Evolutionary conservation across 2,797 vertebrate genomes (phyloP).

Genomic region (Holocentrus rufus): DNA sequence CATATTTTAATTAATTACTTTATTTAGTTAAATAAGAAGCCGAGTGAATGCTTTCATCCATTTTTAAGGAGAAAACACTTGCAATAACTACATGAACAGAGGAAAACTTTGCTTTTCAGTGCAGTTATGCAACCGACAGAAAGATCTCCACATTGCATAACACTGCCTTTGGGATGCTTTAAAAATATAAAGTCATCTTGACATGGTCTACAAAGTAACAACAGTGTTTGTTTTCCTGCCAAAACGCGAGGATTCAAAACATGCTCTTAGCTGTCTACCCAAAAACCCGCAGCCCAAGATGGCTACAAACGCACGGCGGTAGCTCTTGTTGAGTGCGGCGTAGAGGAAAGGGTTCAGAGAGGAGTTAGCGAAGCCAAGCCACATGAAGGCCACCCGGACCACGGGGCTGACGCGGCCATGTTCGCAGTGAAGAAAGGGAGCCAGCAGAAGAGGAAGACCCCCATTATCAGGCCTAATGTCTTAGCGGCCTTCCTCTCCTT

Average conservation of each 20-base stretch:
- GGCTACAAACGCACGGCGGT: slow-evolving; percentile 17
- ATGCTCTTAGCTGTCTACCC: slow-evolving; percentile 2
- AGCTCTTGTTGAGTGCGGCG: slow-evolving; percentile 28
- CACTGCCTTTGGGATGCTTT: neutral
- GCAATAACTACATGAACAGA: neutral
- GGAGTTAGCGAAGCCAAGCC: slow-evolving; percentile 42
- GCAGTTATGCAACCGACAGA: neutral
- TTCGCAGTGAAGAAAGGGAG: slow-evolving; percentile 44
- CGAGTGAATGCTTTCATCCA: neutral
- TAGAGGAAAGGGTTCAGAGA: slow-evolving; percentile 40
- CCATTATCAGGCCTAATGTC: slow-evolving; percentile 48
- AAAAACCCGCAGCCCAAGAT: slow-evolving; percentile 15
- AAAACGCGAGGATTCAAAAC: slow-evolving; percentile 15
- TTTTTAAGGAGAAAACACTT: neutral
- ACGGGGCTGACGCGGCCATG: slow-evolving; percentile 12
- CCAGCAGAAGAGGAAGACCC: slow-evolving; percentile 48
- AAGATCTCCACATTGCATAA: neutral
- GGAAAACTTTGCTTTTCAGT: neutral
- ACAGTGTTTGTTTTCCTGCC: slow-evolving; percentile 1
- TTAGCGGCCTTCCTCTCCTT: slow-evolving; percentile 54
- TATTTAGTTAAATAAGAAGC: neutral
- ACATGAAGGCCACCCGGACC: slow-evolving; percentile 30
- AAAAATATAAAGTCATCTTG: slow-evolving; percentile 15
- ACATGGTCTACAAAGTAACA: slow-evolving; percentile 35
- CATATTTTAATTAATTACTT: neutral